Evolutionary conservation across 2,888 invertebrate species (phyloP), one percentile per base, ranked within the genome.

Genomic region (Lasioglossum morio): DNA sequence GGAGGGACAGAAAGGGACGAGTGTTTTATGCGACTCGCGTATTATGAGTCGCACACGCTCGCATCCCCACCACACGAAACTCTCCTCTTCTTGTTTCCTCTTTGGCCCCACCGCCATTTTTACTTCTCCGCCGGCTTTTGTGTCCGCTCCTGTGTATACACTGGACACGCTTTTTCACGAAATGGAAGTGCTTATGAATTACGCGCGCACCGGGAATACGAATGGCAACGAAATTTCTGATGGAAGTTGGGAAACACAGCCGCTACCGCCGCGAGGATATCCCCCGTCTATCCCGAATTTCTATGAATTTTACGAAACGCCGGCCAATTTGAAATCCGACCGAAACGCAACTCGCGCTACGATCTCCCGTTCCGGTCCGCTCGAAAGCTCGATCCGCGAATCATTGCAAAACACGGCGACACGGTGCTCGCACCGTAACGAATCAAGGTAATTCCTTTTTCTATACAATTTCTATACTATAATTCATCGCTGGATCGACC

Each of bases 141-240:
- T 79, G 79, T 57, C 63, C 69, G 53, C 72, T 75, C 37, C 85
- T 85, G 85, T 85, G 79, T 79, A 84, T 84, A 79, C 79, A 85
- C 85, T 76, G 84, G 84, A 84, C 85, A 85, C 79, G 84, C 84
- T 84, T 84, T 69, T 79, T 79, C 79, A 72, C 79, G 84, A 79
- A 85, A 85, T 84, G 79, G 84, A 84, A 79, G 85, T 84, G 84
- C 85, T 84, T 85, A 85, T 85, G 85, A 85, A 85, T 85, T 85
- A 85, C 85, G 84, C 79, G 84, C 84, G 78, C 75, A 79, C 72
- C 43, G 79, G 75, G 85, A 85, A 85, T 85, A 83, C 85, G 85
- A 83, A 83, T 72, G 84, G 23, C 46, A 76, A 75, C 79, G 84
- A 85, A 85, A 84, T 83, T 76, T 66, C 84, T 79, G 85, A 79